Evolutionary conservation across 2,888 invertebrate genomes (phyloP), one percentile per base, ranked within the genome.

Genomic region (Conus canariensis): DNA sequence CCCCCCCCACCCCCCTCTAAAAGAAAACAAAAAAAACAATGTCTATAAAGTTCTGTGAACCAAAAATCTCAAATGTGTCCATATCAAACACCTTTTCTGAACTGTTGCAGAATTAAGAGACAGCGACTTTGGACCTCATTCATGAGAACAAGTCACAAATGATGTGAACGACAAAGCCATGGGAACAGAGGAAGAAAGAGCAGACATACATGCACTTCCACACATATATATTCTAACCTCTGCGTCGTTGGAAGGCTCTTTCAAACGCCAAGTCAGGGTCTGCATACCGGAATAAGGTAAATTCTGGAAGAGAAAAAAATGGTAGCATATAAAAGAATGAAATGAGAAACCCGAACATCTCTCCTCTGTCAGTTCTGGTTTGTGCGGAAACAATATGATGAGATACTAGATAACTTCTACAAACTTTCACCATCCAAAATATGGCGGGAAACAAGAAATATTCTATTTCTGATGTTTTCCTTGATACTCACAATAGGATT

Each of bases 241-340:
- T 86, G 67, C 86, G 86, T 67, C 86, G 25, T 19, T 60, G 25
- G 12, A 25, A 86, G 25, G 86, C 86, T 45, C 45, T 67, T 67
- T 86, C 86, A 45, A 19, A 64, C 12, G 86, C 86, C 0, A 67
- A 7, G n/a, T 86, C 86, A 67, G 86, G 64, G 45, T 86, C 67
- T 45, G 86, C 45, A 19, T 86, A 86, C 86, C 86, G 86, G 30
- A 30, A 22, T 14, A 86, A 45, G 9, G n/a, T 30, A 67, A 64
- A 86, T 25, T 85, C 85, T 85, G 25, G 25, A 85, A 85, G n/a
- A 59, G 22, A 60, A 6, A 59, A 60, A 58, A 80, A 30, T 14
- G 25, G 22, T 10, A 22, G 25, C 22, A 74, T 45, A 45, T 45
- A 45, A 45, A 45, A 45, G 45, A 45, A 45, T 45, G 45, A 45